These are phyloP conservation scores for Globicephala melas DNA, from an alignment of 2,113 vertebrate species.

Conservation along the genomic window DNA sequence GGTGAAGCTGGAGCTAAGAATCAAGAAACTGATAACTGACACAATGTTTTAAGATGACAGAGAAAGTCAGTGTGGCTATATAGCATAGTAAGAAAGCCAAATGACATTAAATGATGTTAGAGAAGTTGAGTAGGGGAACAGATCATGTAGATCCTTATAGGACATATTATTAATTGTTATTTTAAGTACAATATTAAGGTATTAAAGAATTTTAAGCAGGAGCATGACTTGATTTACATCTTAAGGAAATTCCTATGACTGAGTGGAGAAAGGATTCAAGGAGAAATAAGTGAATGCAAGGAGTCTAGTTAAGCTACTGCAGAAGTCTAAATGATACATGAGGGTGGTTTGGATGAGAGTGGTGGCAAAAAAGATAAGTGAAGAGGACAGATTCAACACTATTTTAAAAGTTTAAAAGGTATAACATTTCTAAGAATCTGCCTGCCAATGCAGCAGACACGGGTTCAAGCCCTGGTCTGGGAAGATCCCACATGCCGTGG, in stretches of 20 bases:
- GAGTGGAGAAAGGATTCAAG: background rate
- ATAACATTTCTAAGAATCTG: background rate
- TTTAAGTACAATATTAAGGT: background rate
- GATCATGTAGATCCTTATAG: background rate
- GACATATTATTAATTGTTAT: background rate
- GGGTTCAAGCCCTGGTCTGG: too few relatives aligned
- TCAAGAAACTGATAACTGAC: background rate
- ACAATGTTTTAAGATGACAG: background rate
- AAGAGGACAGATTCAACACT: background rate
- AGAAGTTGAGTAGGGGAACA: background rate
- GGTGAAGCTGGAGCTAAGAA: background rate
- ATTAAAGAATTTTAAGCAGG: background rate
- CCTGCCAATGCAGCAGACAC: too few relatives aligned
- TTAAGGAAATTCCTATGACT: background rate
- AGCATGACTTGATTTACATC: background rate
- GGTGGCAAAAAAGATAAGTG: background rate
- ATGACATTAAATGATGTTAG: background rate
- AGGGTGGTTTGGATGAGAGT: background rate
- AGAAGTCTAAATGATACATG: background rate
- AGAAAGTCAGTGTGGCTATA: background rate
- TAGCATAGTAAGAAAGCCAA: background rate
- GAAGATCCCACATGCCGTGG: too few relatives aligned
- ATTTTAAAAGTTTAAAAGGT: background rate
- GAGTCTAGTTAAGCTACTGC: background rate
- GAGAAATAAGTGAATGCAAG: background rate